Evolutionary conservation across 2,888 invertebrate genomes (phyloP), one percentile per base, ranked within the genome.

Genomic region (Latrodectus hesperus): DNA sequence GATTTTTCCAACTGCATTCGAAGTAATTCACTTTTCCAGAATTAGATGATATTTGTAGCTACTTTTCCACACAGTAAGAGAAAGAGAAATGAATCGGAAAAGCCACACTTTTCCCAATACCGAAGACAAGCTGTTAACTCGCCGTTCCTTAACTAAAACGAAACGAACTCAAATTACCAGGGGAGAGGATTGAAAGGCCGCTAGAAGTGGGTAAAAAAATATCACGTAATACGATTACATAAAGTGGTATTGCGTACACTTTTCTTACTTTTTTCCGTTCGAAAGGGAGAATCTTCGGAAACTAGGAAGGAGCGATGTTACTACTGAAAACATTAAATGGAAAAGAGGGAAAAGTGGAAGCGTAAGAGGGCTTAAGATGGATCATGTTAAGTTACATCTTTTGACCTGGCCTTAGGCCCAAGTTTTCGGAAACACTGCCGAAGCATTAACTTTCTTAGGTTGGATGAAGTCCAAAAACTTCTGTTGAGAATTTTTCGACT

Each of bases 321-420:
- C 26, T 55, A 75, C 60, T 60, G 75, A 75, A 75, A 22, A 75
- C 75, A 75, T 75, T 75, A 75, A 26, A 75, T 16, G 60, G 55
- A 53, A 75, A n/a, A 17, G 14, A 9, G n/a, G 55, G 60, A n/a
- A 38, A 52, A 16, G 70, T 14, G 14, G 38, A 70, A 70, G 14
- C 11, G 14, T n/a, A 65, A 17, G n/a, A n/a, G 17, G 17, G n/a
- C 17, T 65, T 16, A 53, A 75, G 75, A 75, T 75, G 60, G 75
- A 75, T 75, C 75, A 75, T 75, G 75, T 75, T 52, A 75, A 75
- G 26, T 60, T 60, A 55, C 75, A 75, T 75, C 75, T 75, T 75
- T 75, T 75, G 75, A 75, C 75, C 75, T 75, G 75, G 75, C 75
- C 75, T 75, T 26, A 52, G 75, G 75, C 75, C 75, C 75, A 75